Evolutionary conservation across 1,140 invertebrate genomes (phyloP).

Genomic region (Andrena cerasifolii): DNA sequence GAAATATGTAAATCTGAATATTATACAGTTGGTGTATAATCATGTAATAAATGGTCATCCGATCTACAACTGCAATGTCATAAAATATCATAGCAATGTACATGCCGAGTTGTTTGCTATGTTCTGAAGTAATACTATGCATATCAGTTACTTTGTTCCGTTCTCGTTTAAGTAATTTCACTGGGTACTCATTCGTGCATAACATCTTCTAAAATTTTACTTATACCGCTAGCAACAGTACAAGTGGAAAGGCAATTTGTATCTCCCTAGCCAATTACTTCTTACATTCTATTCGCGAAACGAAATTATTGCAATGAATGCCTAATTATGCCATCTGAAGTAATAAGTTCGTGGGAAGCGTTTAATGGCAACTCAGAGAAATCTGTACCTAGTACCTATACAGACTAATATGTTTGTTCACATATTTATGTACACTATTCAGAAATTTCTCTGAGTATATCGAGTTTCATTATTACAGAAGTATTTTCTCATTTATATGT

Average conservation of each 20-base stretch:
- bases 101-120: neutral
- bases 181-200: neutral
- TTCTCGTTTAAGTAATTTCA: neutral
- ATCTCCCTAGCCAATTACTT: neutral
- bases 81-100: neutral
- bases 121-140: slow-evolving; percentile 2
- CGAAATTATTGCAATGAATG: neutral
- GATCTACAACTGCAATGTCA: slow-evolving; percentile 5
- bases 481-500: slow-evolving; percentile 51
- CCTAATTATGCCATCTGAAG: neutral
- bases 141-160: neutral
- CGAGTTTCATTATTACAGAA: slow-evolving; percentile 39
- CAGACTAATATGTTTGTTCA: neutral
- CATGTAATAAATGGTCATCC: slow-evolving; percentile 2
- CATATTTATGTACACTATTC: slow-evolving; percentile 2
- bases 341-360: neutral
- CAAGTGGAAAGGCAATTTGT: neutral
- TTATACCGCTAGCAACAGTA: neutral
- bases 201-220: neutral
- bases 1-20: slow-evolving; percentile 21
- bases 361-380: no score
- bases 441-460: neutral
- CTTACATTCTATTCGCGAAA: neutral
- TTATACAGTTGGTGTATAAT: neutral
- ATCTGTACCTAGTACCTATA: no score